Evolutionary conservation across 2,797 vertebrate genomes (phyloP).

Genomic region (Myotis planiceps): DNA sequence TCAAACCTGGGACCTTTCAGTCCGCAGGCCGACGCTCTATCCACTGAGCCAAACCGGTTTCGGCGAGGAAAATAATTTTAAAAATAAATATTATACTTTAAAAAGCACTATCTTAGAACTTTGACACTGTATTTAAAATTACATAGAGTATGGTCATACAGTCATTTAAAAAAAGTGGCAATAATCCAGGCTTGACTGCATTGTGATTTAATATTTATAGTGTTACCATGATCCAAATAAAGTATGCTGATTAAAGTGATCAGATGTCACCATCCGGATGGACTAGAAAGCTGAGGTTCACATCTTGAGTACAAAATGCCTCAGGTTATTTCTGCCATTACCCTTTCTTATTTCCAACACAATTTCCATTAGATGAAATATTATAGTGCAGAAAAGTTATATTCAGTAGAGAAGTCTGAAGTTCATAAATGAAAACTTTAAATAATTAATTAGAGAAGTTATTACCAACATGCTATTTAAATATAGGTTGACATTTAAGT

Average conservation of each 20-base stretch:
- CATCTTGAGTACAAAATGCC: slow-evolving; percentile 18
- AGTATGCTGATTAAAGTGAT: slow-evolving; percentile 78
- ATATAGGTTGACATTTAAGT: slow-evolving; percentile 14
- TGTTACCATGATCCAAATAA: slow-evolving; percentile 81
- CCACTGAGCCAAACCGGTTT: too few species aligned
- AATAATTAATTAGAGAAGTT: slow-evolving; percentile 45
- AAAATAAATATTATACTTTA: slow-evolving; percentile 48
- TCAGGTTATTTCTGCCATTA: slow-evolving; percentile 39
- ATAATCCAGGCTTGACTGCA: slow-evolving; percentile 74
- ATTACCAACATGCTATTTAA: slow-evolving; percentile 60
- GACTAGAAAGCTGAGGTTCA: slow-evolving; percentile 63
- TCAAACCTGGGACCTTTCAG: too few species aligned
- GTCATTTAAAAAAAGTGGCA: slow-evolving; percentile 78
- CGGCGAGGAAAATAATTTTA: background rate
- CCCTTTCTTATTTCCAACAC: slow-evolving; percentile 30
- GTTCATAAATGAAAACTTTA: slow-evolving; percentile 11
- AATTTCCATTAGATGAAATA: slow-evolving; percentile 36
- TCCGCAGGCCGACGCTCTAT: too few species aligned
- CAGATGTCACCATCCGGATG: slow-evolving; percentile 70
- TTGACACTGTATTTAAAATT: slow-evolving; percentile 46
- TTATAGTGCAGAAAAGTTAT: slow-evolving; percentile 38
- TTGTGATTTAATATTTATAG: slow-evolving; percentile 85
- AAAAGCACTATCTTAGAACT: slow-evolving; percentile 39
- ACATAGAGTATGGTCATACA: slow-evolving; percentile 60
- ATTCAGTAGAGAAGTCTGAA: background rate